Percentiles rank a stretch among this genome's conserved stretches.
Conservation (phyloP, 2,113 vertebrate species). For the human (Homo sapiens) region DNA sequence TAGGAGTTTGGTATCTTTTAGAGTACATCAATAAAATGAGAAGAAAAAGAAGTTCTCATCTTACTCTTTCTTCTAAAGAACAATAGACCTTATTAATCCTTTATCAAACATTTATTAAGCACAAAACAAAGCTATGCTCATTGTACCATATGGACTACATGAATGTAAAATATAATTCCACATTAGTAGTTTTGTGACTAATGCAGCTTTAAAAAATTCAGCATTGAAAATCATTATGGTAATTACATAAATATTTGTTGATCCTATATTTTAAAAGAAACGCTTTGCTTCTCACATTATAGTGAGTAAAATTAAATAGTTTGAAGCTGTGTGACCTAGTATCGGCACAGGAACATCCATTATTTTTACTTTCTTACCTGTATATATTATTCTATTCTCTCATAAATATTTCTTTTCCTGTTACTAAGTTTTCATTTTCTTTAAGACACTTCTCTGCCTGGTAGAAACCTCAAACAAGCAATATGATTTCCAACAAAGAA, state of each 20-base stretch:
- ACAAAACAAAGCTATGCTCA: background rate
- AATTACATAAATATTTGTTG: slow-evolving; percentile 42
- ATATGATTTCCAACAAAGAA: background rate
- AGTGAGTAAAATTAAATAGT: background rate
- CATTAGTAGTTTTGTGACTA: slow-evolving; percentile 38
- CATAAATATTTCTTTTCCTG: background rate
- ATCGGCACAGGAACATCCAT: background rate
- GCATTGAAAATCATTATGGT: slow-evolving; percentile 8
- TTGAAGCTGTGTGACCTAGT: background rate
- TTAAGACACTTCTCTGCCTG: background rate
- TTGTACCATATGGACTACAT: slow-evolving; percentile 31
- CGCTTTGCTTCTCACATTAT: background rate
- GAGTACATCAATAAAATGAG: background rate
- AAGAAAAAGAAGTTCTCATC: background rate
- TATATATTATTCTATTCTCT: background rate
- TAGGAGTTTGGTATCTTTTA: background rate
- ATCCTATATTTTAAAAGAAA: slow-evolving; percentile 22
- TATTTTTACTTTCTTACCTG: background rate
- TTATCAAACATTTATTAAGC: slow-evolving; percentile 20
- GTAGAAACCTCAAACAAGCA: background rate
- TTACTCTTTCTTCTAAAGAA: background rate
- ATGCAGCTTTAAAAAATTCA: slow-evolving; percentile 32
- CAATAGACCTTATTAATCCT: background rate
- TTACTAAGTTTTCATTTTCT: background rate
- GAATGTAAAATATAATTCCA: slow-evolving; percentile 43